These are phyloP conservation scores for Clusia tigrina DNA, from an alignment of 2,888 invertebrate genomes.

Conservation along the genomic window DNA sequence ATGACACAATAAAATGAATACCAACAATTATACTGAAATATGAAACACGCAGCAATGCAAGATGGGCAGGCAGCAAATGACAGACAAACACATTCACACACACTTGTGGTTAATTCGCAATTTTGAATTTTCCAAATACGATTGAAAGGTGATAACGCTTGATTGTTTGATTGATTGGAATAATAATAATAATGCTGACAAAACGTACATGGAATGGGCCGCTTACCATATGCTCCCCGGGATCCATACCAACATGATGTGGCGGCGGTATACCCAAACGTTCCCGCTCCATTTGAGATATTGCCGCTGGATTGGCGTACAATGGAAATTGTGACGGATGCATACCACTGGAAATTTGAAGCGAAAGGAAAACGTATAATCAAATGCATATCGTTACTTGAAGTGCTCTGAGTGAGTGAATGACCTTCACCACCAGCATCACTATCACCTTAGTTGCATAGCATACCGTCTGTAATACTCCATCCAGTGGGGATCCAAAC, in stretches of 20 bases:
- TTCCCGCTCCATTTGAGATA: constrained; percentile 88
- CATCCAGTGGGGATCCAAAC: constrained; percentile 83
- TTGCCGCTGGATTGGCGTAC: constrained; percentile 77
- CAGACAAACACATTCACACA: constrained; percentile 28
- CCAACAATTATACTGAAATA: too few relatives aligned
- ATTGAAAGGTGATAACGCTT: constrained; percentile 46
- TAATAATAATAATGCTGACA: constrained; percentile 30
- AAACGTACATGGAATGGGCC: not conserved
- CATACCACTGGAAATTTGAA: constrained; percentile 65
- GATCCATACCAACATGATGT: constrained; percentile 69
- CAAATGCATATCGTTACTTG: too few relatives aligned
- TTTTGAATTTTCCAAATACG: constrained; percentile 62
- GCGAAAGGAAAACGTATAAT: not conserved
- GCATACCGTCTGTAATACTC: constrained; percentile 80
- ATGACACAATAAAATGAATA: too few relatives aligned
- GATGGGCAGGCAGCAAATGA: too few relatives aligned
- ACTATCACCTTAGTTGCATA: too few relatives aligned
- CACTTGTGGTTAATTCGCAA: constrained; percentile 42
- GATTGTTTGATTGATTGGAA: constrained; percentile 29
- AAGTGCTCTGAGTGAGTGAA: too few relatives aligned
- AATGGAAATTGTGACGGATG: constrained; percentile 73
- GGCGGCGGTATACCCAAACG: constrained; percentile 80
- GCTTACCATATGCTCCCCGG: constrained; percentile 88
- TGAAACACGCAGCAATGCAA: too few relatives aligned
- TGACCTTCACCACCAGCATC: too few relatives aligned